Evolutionary conservation across 2,113 vertebrate species (phyloP), one percentile per base, ranked within the genome.

Genomic region (Coptodon bakossiorum): DNA sequence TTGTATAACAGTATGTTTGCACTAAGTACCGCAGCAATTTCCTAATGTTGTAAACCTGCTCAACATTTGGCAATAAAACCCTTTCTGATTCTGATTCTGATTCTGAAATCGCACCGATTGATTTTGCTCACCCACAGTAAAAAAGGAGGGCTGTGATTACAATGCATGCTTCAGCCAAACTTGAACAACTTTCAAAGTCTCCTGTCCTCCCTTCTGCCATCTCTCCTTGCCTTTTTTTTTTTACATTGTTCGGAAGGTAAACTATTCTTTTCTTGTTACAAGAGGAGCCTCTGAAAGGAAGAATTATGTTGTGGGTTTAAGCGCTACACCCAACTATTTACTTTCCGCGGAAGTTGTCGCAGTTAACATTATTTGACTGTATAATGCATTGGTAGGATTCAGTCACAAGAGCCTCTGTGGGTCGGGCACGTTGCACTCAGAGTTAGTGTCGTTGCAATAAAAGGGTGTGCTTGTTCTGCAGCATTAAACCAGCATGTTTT

Each of bases 101-200:
- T n/a, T n/a, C n/a, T n/a, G n/a, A n/a, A n/a, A n/a, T n/a, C n/a
- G n/a, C n/a, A n/a, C n/a, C n/a, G 96, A 97, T 97, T 97, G 97
- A 97, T 97, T 95, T 96, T 96, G 95, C 92, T 91, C 88, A 84
- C 56, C 87, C 91, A 52, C 91, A 68, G 89, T 90, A 85, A 88
- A 86, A 89, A 89, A 85, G 43, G 54, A 90, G 79, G 59, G 80
- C 88, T 91, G 89, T 91, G 92, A 94, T 95, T 94, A 92, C 93
- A 93, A 92, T 92, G 89, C 86, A 81, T 16, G 54, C 88, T 89
- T 78, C 56, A 82, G 80, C 59, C 88, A 90, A 94, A 92, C 91
- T 94, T 94, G 43, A 92, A 91, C 93, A 93, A 93, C 87, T 91
- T 90, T 86, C 48, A 78, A 78, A 92, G 84, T 88, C 88, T 84